A percentile compares a stretch with the other conserved stretches of the same genome.
phyloP scores from a whole-genome alignment of 2,113 vertebrate genomes.

The Saguinus midas region DNA sequence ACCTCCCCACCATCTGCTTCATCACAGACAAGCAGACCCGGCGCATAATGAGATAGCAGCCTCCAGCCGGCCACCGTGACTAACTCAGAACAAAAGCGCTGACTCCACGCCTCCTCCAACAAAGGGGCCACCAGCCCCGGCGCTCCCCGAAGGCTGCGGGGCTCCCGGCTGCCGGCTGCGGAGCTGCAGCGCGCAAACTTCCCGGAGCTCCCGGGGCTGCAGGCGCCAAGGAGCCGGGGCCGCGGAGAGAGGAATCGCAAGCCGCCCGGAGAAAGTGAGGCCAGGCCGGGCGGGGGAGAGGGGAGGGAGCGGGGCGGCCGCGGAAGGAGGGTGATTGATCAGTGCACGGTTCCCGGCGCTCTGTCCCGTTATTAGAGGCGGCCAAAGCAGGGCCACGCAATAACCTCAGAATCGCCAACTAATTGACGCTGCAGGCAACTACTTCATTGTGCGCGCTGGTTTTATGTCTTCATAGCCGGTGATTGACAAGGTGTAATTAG shows the following conservation, averaged over 20 bases:
- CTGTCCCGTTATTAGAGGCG: constrained; percentile 84
- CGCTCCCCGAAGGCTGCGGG: constrained; percentile 87
- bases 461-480: constrained; percentile 91
- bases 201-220: constrained; percentile 78
- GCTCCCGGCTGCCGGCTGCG: constrained; percentile 86
- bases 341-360: constrained; percentile 83
- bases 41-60: constrained; percentile 88
- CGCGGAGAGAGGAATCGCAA: constrained; percentile 62
- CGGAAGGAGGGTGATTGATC: constrained; percentile 86
- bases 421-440: constrained; percentile 88
- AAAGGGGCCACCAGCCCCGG: constrained; percentile 86
- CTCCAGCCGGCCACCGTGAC: constrained; percentile 89
- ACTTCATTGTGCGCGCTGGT: constrained; percentile 88
- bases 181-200: constrained; percentile 85
- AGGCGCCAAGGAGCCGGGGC: constrained; percentile 67
- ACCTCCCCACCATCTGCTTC: constrained; percentile 88
- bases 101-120: constrained; percentile 86
- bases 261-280: constrained; percentile 79
- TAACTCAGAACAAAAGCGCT: constrained; percentile 90
- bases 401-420: constrained; percentile 88
- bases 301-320: constrained; percentile 50
- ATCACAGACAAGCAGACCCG: constrained; percentile 85
- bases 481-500: constrained; percentile 92
- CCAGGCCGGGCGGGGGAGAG: constrained; percentile 12
- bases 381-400: constrained; percentile 87